Evolutionary conservation across 1,140 invertebrate genomes (phyloP).

Genomic region (Drosophila rufa): DNA sequence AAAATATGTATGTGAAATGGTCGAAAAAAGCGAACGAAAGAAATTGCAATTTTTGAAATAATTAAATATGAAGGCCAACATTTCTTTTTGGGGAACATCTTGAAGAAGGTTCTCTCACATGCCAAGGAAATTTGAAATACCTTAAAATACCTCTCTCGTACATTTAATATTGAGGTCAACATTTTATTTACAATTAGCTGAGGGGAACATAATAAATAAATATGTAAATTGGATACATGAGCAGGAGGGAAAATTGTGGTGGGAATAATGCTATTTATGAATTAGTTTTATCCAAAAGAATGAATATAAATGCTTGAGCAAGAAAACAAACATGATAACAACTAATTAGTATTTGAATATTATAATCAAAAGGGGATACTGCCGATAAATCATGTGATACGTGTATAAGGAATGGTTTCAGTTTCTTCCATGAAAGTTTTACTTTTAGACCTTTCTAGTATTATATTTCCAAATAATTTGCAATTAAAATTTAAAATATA

Average conservation of each 20-base stretch:
- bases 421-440: too few relatives aligned
- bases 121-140: conserved; percentile 44
- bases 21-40: conserved; percentile 34
- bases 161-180: conserved; percentile 51
- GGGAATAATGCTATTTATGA: not conserved
- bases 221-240: conserved; percentile 52
- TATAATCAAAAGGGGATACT: not conserved
- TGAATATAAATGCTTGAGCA: not conserved
- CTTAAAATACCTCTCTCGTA: conserved; percentile 43
- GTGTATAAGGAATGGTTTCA: too few relatives aligned
- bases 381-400: too few relatives aligned
- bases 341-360: not conserved
- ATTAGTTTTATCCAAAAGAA: not conserved
- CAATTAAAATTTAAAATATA: not conserved
- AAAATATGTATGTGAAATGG: conserved; percentile 36
- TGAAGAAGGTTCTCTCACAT: conserved; percentile 45
- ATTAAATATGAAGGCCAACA: conserved; percentile 73
- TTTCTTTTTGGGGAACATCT: conserved; percentile 42
- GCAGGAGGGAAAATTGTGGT: conserved; percentile 8
- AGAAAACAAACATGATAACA: not conserved
- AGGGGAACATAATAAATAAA: conserved; percentile 33
- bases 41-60: conserved; percentile 77
- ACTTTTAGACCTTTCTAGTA: too few relatives aligned
- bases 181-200: conserved; percentile 67
- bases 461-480: too few relatives aligned